Percentiles rank a stretch among this genome's conserved stretches.
Evolutionary conservation across 2,113 vertebrate species (phyloP).

Genomic region (Serilophus lunatus): DNA sequence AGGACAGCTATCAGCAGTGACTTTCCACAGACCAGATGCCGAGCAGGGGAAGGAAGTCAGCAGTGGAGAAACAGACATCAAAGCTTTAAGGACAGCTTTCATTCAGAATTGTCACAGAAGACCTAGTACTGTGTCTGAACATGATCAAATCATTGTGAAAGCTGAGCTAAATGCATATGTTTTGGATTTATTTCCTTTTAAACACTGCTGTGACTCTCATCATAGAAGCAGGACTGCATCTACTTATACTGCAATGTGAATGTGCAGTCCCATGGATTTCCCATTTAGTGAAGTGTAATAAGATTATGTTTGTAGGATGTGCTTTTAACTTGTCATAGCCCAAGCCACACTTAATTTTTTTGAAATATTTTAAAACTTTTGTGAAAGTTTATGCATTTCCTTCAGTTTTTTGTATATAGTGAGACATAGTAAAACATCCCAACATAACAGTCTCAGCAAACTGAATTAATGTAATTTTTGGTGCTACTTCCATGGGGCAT

Average conservation of each 20-base stretch:
- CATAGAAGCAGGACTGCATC: neutral
- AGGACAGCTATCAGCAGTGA: neutral
- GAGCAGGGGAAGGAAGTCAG: neutral
- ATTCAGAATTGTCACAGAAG: neutral
- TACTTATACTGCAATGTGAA: neutral
- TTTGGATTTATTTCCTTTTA: neutral
- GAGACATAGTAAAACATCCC: neutral
- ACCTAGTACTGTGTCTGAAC: neutral
- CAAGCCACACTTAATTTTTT: neutral
- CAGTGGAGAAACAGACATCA: neutral
- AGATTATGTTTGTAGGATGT: neutral
- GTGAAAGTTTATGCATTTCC: neutral
- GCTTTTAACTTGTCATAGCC: neutral
- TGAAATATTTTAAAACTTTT: neutral
- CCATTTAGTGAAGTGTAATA: neutral
- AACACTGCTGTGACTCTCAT: neutral
- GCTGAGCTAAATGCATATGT: neutral
- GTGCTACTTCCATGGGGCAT: neutral
- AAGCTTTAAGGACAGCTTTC: neutral
- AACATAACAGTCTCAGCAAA: neutral
- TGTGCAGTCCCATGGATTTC: neutral
- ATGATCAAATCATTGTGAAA: conserved; percentile 9
- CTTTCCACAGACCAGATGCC: neutral
- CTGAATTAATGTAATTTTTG: neutral
- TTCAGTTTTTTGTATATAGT: neutral